Evolutionary conservation across 2,888 invertebrate species (phyloP).

Genomic region (Dexiosoma caninum): DNA sequence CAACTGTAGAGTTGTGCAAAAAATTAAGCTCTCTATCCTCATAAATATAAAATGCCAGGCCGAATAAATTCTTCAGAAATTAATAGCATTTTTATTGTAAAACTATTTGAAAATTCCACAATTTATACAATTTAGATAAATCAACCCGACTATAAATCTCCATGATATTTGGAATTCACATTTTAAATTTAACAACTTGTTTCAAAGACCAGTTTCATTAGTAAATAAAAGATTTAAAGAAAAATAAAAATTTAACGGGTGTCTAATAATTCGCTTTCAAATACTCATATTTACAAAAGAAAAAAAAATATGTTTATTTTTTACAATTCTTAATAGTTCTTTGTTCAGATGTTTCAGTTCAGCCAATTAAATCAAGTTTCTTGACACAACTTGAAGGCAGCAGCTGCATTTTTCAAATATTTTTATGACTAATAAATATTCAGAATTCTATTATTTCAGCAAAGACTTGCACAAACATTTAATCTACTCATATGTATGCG

Average conservation of each 20-base stretch:
- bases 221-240: background rate
- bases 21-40: too few species aligned
- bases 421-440: slow-evolving; percentile 36
- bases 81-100: too few species aligned
- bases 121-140: too few species aligned
- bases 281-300: too few species aligned
- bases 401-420: slow-evolving; percentile 47
- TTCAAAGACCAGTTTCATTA: slow-evolving; percentile 31
- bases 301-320: background rate
- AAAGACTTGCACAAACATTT: background rate
- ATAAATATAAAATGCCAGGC: too few species aligned
- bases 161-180: background rate
- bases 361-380: slow-evolving; percentile 28
- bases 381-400: slow-evolving; percentile 8
- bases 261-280: too few species aligned
- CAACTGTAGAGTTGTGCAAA: too few species aligned
- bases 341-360: background rate
- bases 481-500: background rate
- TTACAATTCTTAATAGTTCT: background rate
- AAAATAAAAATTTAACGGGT: too few species aligned
- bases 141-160: background rate
- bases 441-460: background rate
- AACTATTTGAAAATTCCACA: too few species aligned
- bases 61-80: too few species aligned
- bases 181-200: slow-evolving; percentile 24